Evolutionary conservation across 2,113 vertebrate species (phyloP).

Genomic region (Perca fluviatilis): DNA sequence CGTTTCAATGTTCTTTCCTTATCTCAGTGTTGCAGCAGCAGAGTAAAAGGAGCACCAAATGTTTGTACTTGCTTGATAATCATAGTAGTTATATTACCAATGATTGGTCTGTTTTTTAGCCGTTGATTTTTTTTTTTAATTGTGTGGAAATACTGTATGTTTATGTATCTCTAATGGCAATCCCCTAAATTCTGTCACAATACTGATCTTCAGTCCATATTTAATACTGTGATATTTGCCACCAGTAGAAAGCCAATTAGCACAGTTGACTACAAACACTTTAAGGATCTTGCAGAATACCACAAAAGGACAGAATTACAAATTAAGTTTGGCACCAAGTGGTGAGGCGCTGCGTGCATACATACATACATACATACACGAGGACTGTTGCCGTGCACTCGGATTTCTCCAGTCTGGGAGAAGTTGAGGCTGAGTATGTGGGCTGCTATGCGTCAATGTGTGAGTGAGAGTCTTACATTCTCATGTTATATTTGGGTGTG

Average conservation of each 20-base stretch:
- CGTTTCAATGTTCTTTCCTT: background rate
- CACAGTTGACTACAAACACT: too few species aligned
- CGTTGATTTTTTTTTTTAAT: too few species aligned
- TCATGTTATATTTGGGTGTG: constrained; percentile 46
- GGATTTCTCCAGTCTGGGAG: background rate
- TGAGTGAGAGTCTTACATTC: constrained; percentile 23
- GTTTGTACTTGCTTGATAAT: background rate
- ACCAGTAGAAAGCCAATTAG: too few species aligned
- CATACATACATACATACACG: background rate
- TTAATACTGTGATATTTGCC: background rate
- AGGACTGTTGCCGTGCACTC: background rate
- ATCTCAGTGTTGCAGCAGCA: background rate
- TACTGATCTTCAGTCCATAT: too few species aligned
- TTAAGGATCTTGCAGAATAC: too few species aligned
- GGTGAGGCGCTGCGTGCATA: too few species aligned
- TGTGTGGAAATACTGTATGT: background rate
- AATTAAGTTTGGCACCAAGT: too few species aligned
- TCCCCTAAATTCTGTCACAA: background rate
- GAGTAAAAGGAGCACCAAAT: background rate
- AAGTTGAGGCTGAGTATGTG: constrained; percentile 23
- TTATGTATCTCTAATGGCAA: background rate
- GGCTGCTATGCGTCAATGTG: constrained; percentile 33
- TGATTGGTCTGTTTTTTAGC: too few species aligned
- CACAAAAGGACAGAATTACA: background rate
- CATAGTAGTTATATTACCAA: background rate